Evolutionary conservation across 53 echinoderm and acorn worm species (phyloP).

Genomic region (Paracentrotus lividus): DNA sequence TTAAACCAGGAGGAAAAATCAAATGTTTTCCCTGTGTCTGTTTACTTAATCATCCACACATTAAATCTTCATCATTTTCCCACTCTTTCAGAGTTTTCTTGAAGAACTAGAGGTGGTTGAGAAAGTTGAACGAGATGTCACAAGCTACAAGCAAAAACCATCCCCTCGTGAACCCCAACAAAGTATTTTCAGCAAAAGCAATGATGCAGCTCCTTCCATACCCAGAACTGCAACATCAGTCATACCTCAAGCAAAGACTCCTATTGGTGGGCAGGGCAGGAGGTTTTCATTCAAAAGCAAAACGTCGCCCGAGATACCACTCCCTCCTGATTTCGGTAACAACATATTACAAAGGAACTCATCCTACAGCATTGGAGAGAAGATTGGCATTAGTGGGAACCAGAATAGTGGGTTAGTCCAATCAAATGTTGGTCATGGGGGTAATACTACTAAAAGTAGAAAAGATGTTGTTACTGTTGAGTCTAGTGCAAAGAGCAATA

Average conservation of each 20-base stretch:
- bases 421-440: not conserved
- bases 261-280: not conserved
- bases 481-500: not conserved
- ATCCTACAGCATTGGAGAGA: not conserved
- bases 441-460: not conserved
- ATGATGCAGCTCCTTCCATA: not conserved
- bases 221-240: not conserved
- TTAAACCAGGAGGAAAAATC: too few species aligned
- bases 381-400: not conserved
- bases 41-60: not conserved
- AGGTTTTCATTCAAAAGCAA: slow-evolving; percentile 50
- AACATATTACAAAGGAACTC: not conserved
- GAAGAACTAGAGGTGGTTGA: slow-evolving; percentile 42
- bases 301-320: slow-evolving; percentile 42
- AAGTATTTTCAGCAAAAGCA: not conserved
- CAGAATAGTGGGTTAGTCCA: not conserved
- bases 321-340: not conserved
- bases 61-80: not conserved
- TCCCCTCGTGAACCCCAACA: slow-evolving; percentile 6
- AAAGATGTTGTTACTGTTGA: not conserved
- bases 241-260: slow-evolving; percentile 7
- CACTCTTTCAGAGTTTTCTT: slow-evolving; percentile 37
- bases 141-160: not conserved
- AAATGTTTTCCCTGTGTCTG: not conserved
- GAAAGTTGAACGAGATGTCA: not conserved